Base-by-base conservation (phyloP, 2,113 vertebrate genomes). In the Oreochromis niloticus region DNA sequence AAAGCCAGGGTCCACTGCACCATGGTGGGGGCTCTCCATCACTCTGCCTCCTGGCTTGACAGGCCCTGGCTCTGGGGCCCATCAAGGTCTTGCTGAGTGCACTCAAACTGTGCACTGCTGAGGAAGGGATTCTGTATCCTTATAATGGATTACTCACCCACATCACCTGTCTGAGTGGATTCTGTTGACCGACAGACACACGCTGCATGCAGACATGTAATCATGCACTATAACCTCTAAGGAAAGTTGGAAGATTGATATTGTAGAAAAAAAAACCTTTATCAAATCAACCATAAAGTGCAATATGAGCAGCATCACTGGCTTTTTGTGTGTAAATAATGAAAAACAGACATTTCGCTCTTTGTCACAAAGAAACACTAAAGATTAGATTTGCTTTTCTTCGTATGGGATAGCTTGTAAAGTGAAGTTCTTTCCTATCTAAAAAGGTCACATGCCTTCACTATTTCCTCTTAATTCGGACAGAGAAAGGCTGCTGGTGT, bases 1-100 rank as follows among this genome's bases (percentile, higher is more conserved):
- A 96, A 89, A 94, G 94, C 92, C 92, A 94, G 94, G 92, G 93
- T 95, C 94, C 94, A 86, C 90, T 88, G 94, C 95, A 94, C 95
- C 94, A 94, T 95, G 94, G 95, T 94, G 96, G 88, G 96, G 94
- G 88, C 94, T 94, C 94, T 97, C 95, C 96, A 97, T 97, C 96
- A 97, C 96, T 94, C 92, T 61, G 90, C 89, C 93, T 94, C 94
- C 92, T 88, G 95, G 95, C 91, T 94, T 97, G 96, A 96, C 96
- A 96, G 95, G 95, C 94, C 95, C 79, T 87, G 92, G 91, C 92
- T 95, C 90, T 93, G 93, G 92, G 94, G 94, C 93, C 91, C 82
- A 86, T 94, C 95, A 92, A 92, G 95, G 94, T 93, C 93, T 91
- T 87, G 90, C 92, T 88, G 91, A 93, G 93, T 54, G 89, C 88